Base-by-base conservation (phyloP, 1,140 invertebrate genomes). In the Geopemphigus sp. region DNA sequence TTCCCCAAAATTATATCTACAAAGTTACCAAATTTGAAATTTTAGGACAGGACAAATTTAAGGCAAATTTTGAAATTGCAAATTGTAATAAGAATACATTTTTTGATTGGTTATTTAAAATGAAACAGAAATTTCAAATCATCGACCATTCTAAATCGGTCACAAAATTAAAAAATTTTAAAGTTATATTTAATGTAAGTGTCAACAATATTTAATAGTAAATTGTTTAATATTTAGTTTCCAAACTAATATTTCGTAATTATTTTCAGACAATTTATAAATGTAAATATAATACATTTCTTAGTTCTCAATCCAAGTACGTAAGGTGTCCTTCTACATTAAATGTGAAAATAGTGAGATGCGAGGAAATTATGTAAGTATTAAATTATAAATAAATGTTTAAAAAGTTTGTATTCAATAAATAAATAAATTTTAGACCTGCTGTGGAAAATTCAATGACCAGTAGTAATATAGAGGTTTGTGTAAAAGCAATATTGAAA, bases 191-290 rank as follows among this genome's bases (percentile, higher is more conserved):
- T 73, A 56, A 73, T 73, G 70, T 73, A 73, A 56, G 3, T 73
- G 39, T 29, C 4, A 72, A n/a, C 5, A 72, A 53, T 5, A 22
- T 45, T 39, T n/a, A 39, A 39, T 39, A 64, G 12, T 26, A 39
- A 12, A 45, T 66, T 68, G 22, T 24, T 50, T 50, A 24, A 32
- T 56, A n/a, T 56, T 32, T 29, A 6, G n/a, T 26, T 54, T 32
- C 14, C 54, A 73, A 14, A n/a, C 14, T 39, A 39, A 5, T 29
- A 56, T 39, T 64, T 64, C 0, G 19, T 22, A 32, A 39, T 5
- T 50, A 19, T 56, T 73, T 73, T 73, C 17, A 73, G 70, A 73
- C 54, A 73, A 26, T 73, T 3, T 73, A 56, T 24, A 73, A 50
- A 32, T 73, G 70, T 2, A 0, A 32, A n/a, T 53, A 73, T 73